Evolutionary conservation across 37 sponge, comb jelly and placozoan species (phyloP).

Genomic region (Beroe ovata): DNA sequence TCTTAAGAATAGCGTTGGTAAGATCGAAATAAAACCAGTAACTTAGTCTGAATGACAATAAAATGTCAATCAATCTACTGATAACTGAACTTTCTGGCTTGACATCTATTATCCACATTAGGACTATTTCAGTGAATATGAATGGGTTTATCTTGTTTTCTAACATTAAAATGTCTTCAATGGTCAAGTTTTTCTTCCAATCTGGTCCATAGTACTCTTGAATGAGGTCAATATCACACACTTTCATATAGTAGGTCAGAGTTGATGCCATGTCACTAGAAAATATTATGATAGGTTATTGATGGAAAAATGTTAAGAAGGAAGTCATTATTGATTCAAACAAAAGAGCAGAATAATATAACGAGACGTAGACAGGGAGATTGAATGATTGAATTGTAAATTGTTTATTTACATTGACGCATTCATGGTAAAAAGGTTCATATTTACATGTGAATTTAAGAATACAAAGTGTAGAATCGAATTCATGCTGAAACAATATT

Average conservation of each 20-base stretch:
- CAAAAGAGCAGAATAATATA: no score
- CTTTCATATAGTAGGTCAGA: constrained; percentile 15
- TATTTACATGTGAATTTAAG: no score
- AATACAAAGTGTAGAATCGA: no score
- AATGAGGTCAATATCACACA: not conserved
- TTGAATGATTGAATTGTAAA: no score
- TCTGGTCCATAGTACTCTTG: not conserved
- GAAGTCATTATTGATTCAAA: no score
- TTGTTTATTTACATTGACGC: no score
- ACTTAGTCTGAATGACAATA: not conserved
- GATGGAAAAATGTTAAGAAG: no score
- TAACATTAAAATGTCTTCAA: not conserved
- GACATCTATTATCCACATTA: constrained; percentile 18
- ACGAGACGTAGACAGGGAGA: no score
- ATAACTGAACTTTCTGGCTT: constrained; percentile 21
- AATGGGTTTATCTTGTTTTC: constrained; percentile 18
- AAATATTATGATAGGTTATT: no score
- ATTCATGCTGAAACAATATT: no score
- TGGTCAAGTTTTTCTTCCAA: constrained; percentile 10
- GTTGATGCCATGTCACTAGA: not conserved
- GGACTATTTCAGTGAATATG: constrained; percentile 1
- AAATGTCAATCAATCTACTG: not conserved
- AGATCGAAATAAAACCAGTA: constrained; percentile 8
- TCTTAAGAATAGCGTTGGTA: not conserved
- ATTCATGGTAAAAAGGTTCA: no score